Evolutionary conservation across 1,140 invertebrate species (phyloP).

Genomic region (Arion vulgaris): DNA sequence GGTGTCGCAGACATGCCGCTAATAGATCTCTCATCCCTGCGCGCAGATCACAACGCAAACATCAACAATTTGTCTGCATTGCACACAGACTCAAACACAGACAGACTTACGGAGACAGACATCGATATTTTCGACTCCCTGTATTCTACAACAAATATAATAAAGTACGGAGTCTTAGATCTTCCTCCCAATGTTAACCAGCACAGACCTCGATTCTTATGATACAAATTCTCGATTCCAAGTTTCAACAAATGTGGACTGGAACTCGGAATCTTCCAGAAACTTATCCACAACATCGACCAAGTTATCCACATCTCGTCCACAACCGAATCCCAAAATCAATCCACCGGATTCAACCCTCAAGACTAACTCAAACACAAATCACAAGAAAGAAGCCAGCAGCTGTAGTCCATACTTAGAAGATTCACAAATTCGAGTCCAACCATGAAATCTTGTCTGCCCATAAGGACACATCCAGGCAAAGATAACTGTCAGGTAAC

Average conservation of each 20-base stretch:
- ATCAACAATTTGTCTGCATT: too few species aligned
- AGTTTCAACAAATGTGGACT: background rate
- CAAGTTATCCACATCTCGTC: background rate
- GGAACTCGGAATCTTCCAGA: background rate
- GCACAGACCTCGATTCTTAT: slow-evolving; percentile 56
- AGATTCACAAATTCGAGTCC: too few species aligned
- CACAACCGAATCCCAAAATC: background rate
- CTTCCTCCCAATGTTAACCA: slow-evolving; percentile 58
- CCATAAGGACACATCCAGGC: background rate
- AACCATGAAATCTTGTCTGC: background rate
- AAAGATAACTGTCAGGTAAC: background rate
- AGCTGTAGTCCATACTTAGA: too few species aligned
- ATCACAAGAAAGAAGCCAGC: background rate
- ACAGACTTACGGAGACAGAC: slow-evolving; percentile 44
- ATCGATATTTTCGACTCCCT: slow-evolving; percentile 65
- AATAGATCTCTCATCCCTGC: slow-evolving; percentile 71
- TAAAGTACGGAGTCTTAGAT: slow-evolving; percentile 52
- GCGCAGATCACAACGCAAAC: too few species aligned
- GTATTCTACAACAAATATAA: slow-evolving; percentile 39
- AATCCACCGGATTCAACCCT: background rate
- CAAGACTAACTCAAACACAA: background rate
- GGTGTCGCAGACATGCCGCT: slow-evolving; percentile 58
- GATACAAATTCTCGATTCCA: slow-evolving; percentile 43
- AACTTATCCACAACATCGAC: background rate
- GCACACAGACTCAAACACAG: slow-evolving; percentile 21